These are phyloP conservation scores for Apogon talboti DNA, from an alignment of 2,797 vertebrate species.

Conservation along the genomic window DNA sequence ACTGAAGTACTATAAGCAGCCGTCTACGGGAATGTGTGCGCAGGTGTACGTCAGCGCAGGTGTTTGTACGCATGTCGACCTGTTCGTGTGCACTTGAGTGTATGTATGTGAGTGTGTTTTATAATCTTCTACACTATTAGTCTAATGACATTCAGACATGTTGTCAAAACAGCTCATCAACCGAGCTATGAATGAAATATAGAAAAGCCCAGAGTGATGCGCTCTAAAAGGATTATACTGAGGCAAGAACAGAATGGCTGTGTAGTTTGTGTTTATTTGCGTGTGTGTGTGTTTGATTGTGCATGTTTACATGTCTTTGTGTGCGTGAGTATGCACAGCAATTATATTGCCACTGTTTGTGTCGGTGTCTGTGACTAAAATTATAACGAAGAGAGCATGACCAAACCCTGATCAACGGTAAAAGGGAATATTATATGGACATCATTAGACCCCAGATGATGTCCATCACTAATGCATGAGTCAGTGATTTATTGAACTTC, in stretches of 20 bases:
- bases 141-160: constrained; percentile 76
- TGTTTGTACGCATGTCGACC: constrained; percentile 4
- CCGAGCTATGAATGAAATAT: constrained; percentile 73
- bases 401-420: constrained; percentile 53
- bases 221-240: constrained; percentile 71
- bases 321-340: constrained; percentile 23
- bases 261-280: constrained; percentile 45
- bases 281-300: constrained; percentile 25
- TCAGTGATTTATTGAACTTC: constrained; percentile 62
- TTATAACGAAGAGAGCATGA: constrained; percentile 57
- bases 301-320: constrained; percentile 40
- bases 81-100: not conserved
- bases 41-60: not conserved
- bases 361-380: constrained; percentile 52
- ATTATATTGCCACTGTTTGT: constrained; percentile 42
- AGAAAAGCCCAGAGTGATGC: constrained; percentile 62
- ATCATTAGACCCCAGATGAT: constrained; percentile 65
- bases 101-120: constrained; percentile 32
- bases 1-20: constrained; percentile 39
- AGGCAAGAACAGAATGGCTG: constrained; percentile 50
- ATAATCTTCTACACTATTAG: constrained; percentile 70
- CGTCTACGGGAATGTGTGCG: constrained; percentile 1
- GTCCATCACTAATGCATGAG: constrained; percentile 72
- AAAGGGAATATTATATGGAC: constrained; percentile 73
- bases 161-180: constrained; percentile 81